Evolutionary conservation across 2,888 invertebrate species (phyloP).

Genomic region (Girardia tigrina): DNA sequence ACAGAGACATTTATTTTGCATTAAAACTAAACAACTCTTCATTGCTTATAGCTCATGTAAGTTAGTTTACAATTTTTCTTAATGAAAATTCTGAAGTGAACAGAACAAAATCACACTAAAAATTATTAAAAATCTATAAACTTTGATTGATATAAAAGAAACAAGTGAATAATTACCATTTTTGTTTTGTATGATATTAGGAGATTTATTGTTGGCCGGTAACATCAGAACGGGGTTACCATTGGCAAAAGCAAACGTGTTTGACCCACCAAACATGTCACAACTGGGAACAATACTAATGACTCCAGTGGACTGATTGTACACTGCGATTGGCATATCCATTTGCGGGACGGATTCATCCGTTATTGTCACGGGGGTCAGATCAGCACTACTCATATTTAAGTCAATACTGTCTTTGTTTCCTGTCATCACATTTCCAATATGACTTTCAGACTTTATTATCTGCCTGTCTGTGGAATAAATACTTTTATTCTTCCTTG

Average conservation of each 20-base stretch:
- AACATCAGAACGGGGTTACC: conserved; percentile 4
- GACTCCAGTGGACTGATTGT: background rate
- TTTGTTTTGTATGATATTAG: background rate
- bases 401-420: conserved; percentile 2
- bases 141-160: no score
- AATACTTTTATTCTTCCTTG: conserved; percentile 1
- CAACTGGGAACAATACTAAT: conserved; percentile 14
- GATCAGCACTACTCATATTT: conserved; percentile 5
- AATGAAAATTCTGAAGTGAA: no score
- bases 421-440: conserved; percentile 10
- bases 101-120: no score
- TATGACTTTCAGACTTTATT: background rate
- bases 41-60: no score
- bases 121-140: no score
- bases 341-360: conserved; percentile 12
- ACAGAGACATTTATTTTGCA: no score
- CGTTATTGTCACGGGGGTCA: background rate
- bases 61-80: no score
- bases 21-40: no score
- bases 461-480: background rate
- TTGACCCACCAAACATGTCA: background rate
- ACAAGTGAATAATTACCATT: background rate
- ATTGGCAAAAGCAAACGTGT: conserved; percentile 6
- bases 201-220: background rate
- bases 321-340: background rate